Evolutionary conservation across 2,888 invertebrate species (phyloP).

Genomic region (Malachius bipustulatus): DNA sequence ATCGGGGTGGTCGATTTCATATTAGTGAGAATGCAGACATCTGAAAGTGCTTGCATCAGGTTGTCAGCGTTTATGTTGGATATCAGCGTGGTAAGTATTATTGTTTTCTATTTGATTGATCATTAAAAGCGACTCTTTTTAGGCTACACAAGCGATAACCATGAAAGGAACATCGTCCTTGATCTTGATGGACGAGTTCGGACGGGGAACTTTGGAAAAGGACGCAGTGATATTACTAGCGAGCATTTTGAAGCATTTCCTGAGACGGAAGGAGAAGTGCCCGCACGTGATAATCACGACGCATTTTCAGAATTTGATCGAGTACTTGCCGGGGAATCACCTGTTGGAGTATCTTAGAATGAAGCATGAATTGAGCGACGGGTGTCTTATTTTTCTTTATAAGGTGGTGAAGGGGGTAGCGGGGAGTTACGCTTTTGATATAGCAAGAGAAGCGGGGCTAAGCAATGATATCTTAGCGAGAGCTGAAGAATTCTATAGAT

Average conservation of each 20-base stretch:
- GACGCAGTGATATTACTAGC: constrained; percentile 67
- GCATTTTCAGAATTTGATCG: constrained; percentile 57
- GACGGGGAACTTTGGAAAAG: constrained; percentile 64
- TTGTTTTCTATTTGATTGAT: not conserved
- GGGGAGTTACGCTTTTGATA: constrained; percentile 53
- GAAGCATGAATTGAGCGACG: constrained; percentile 28
- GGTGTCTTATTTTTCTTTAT: constrained; percentile 54
- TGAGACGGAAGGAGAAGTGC: constrained; percentile 42
- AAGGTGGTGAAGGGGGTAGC: constrained; percentile 49
- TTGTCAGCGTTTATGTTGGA: constrained; percentile 81
- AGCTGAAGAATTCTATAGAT: constrained; percentile 39
- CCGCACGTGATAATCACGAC: constrained; percentile 71
- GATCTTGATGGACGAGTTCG: constrained; percentile 81
- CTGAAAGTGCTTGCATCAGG: constrained; percentile 65
- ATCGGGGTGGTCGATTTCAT: constrained; percentile 64
- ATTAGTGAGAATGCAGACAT: constrained; percentile 60
- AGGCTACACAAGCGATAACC: constrained; percentile 63
- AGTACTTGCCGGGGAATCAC: constrained; percentile 42
- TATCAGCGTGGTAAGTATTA: constrained; percentile 55
- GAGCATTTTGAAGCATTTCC: constrained; percentile 55
- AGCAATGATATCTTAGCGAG: constrained; percentile 40
- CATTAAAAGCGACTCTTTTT: constrained; percentile 10
- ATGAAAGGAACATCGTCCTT: constrained; percentile 55
- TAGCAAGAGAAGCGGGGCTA: constrained; percentile 50
- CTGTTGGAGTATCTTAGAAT: constrained; percentile 29